Percentiles rank a stretch among this genome's conserved stretches.
Evolutionary conservation across 2,113 vertebrate genomes (phyloP).

Genomic region (Mormyrus lacerda): DNA sequence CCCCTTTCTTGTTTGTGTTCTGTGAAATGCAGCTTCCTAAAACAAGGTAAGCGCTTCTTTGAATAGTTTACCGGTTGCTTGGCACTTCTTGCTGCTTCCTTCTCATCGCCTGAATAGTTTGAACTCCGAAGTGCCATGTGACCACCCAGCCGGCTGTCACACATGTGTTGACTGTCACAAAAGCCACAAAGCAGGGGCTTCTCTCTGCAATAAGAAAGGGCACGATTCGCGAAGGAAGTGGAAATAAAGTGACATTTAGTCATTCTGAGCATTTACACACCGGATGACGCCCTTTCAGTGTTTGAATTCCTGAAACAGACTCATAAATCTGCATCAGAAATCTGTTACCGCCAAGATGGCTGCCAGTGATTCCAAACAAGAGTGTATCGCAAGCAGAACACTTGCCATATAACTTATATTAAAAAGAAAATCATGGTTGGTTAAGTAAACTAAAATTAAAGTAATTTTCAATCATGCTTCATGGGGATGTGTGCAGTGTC

Average conservation of each 20-base stretch:
- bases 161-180: slow-evolving; percentile 1
- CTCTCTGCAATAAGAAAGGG: neutral
- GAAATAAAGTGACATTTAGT: neutral
- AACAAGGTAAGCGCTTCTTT: slow-evolving; percentile 3
- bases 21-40: neutral
- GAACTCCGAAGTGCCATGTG: neutral
- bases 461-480: neutral
- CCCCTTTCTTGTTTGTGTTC: neutral
- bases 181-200: neutral
- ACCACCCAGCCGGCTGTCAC: neutral
- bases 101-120: neutral
- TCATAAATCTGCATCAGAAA: neutral
- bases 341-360: neutral
- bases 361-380: neutral
- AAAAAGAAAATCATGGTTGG: neutral
- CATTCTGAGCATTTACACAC: neutral
- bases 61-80: neutral
- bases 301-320: neutral
- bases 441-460: neutral
- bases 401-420: neutral
- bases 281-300: neutral
- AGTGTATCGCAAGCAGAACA: neutral
- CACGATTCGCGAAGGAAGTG: neutral
- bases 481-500: neutral
- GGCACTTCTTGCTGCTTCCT: neutral